A percentile compares a stretch with the other conserved stretches of the same genome.
phyloP scores from a whole-genome alignment of 2,797 vertebrate genomes.

The Phaenicophaeus curvirostris region DNA sequence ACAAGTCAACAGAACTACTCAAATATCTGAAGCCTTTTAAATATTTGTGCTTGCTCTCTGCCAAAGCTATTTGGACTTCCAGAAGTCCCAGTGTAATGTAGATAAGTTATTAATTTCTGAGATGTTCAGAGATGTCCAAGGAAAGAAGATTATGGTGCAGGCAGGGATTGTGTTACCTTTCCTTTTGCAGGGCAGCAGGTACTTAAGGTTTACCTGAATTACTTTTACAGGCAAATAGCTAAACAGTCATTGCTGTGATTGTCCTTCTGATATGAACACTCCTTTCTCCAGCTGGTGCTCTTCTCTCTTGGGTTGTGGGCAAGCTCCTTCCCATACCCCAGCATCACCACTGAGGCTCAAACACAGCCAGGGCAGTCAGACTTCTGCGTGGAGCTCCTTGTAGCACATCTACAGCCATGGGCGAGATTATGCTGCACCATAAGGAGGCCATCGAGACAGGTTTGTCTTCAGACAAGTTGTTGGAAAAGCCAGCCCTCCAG shows the following conservation, averaged over 20 bases:
- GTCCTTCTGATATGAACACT: neutral
- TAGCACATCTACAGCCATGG: neutral
- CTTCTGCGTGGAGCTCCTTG: accelerated
- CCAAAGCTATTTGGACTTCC: neutral
- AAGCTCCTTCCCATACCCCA: neutral
- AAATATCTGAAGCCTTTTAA: neutral
- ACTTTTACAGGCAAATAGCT: neutral
- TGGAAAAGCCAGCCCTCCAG: neutral
- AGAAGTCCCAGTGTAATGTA: neutral
- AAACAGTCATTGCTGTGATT: neutral
- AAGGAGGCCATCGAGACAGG: neutral
- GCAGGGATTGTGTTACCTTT: neutral
- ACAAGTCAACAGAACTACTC: neutral
- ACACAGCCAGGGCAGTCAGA: neutral
- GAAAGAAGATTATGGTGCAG: neutral
- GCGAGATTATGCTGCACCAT: neutral
- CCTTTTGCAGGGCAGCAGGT: neutral
- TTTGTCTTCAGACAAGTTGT: neutral
- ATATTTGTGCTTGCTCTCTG: neutral
- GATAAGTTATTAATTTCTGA: neutral
- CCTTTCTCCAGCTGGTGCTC: neutral
- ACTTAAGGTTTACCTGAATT: neutral
- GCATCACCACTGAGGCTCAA: neutral
- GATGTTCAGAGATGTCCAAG: neutral
- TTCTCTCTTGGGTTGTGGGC: accelerated